Evolutionary conservation across 2,797 vertebrate genomes (phyloP).

Genomic region (Tinamus major): DNA sequence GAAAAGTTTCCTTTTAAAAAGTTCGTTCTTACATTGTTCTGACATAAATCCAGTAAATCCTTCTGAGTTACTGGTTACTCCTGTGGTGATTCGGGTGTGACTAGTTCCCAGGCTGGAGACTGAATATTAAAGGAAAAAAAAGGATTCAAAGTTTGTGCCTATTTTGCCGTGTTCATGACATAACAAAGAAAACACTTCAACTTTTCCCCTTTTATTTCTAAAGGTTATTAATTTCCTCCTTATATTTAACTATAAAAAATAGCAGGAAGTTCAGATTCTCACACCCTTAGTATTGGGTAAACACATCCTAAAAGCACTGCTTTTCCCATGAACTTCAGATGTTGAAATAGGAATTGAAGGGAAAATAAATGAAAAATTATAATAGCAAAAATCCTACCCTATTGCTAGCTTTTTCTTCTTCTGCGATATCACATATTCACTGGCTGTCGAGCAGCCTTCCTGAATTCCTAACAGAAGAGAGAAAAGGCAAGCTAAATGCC

Average conservation of each 20-base stretch:
- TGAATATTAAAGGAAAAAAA: background rate
- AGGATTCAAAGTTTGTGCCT: background rate
- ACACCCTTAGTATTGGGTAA: constrained; percentile 28
- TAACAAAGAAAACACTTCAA: constrained; percentile 32
- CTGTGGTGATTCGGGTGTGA: background rate
- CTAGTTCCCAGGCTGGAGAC: background rate
- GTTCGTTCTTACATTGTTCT: rapidly evolving
- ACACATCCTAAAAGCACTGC: background rate
- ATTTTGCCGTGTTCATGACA: background rate
- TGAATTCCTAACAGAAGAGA: background rate
- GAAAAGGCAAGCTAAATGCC: background rate
- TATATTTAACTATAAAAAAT: constrained; percentile 45
- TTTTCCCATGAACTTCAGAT: constrained; percentile 1
- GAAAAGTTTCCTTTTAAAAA: background rate
- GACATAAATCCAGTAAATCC: background rate
- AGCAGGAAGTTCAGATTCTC: constrained; percentile 54
- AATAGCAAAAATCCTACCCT: background rate
- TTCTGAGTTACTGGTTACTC: no score
- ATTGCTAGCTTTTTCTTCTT: background rate
- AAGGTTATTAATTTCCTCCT: constrained; percentile 39
- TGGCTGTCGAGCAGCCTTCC: background rate
- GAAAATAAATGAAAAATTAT: background rate
- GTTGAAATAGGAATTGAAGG: background rate
- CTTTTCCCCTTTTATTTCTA: constrained; percentile 23
- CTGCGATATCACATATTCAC: background rate